These are phyloP conservation scores for Gobiocypris rarus DNA, from an alignment of 2,113 vertebrate genomes.

Conservation along the genomic window DNA sequence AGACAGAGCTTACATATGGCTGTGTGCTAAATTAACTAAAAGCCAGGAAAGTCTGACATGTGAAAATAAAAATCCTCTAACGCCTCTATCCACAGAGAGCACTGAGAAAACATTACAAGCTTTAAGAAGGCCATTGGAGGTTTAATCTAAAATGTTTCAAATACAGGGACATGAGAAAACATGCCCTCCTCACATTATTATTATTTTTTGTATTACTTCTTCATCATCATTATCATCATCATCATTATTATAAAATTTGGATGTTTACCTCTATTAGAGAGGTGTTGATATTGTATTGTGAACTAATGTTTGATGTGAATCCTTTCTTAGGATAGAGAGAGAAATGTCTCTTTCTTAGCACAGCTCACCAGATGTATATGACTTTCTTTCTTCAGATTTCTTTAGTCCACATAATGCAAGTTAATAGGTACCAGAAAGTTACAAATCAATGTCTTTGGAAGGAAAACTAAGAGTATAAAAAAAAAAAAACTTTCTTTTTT, in stretches of 20 bases:
- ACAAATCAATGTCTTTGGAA: background rate
- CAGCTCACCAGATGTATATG: background rate
- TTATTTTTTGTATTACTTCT: no score
- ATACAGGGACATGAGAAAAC: conserved; percentile 13
- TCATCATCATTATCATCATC: no score
- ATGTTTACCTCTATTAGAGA: background rate
- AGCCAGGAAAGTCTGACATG: conserved; percentile 7
- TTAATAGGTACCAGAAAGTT: no score
- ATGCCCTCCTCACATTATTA: background rate
- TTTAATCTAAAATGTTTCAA: background rate
- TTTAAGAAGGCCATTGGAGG: background rate
- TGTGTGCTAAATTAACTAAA: conserved; percentile 20
- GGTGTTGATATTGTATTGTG: background rate
- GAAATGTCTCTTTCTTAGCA: no score
- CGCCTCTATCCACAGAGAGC: conserved; percentile 7
- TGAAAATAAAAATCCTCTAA: conserved; percentile 11
- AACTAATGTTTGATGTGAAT: background rate
- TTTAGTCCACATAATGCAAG: no score
- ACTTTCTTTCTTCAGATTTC: background rate
- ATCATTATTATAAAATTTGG: background rate
- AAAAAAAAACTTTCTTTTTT: no score
- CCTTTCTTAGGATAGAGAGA: no score
- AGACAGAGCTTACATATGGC: background rate
- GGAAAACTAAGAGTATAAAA: background rate
- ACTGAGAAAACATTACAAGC: conserved; percentile 18